These are phyloP conservation scores for Triplophysa tibetana DNA, from an alignment of 2,113 vertebrate genomes.

Conservation along the genomic window DNA sequence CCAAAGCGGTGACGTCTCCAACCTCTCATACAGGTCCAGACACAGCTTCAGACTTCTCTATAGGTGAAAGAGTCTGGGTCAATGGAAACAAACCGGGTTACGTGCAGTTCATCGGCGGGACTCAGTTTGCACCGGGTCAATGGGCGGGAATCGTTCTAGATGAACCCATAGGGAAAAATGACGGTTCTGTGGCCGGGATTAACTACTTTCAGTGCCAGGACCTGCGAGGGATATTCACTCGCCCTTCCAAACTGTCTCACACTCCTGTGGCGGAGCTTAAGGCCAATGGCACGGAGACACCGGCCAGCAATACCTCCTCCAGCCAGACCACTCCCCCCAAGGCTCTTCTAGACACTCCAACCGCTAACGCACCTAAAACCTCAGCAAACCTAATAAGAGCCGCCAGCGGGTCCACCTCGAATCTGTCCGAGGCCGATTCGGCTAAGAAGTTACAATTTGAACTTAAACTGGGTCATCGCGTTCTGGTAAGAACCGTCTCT, in stretches of 20 bases:
- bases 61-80: constrained; percentile 93
- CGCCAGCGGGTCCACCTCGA: constrained; percentile 81
- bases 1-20: constrained; percentile 73
- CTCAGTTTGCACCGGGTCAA: constrained; percentile 93
- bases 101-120: constrained; percentile 91
- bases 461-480: constrained; percentile 82
- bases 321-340: constrained; percentile 53
- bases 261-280: constrained; percentile 76
- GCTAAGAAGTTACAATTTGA: constrained; percentile 84
- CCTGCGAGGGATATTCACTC: constrained; percentile 88
- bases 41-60: constrained; percentile 80
- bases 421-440: constrained; percentile 83
- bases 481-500: constrained; percentile 73
- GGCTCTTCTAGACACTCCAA: constrained; percentile 44
- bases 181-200: constrained; percentile 89
- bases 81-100: constrained; percentile 92
- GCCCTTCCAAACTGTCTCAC: constrained; percentile 86
- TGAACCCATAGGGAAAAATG: constrained; percentile 92
- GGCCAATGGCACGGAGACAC: constrained; percentile 73
- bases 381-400: constrained; percentile 77
- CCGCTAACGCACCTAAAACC: constrained; percentile 16
- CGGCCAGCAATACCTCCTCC: constrained; percentile 56
- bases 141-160: constrained; percentile 96
- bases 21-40: constrained; percentile 71
- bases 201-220: constrained; percentile 94